phyloP scores from a whole-genome alignment of 1,140 invertebrate species.

The Neodiprion fabricii region DNA sequence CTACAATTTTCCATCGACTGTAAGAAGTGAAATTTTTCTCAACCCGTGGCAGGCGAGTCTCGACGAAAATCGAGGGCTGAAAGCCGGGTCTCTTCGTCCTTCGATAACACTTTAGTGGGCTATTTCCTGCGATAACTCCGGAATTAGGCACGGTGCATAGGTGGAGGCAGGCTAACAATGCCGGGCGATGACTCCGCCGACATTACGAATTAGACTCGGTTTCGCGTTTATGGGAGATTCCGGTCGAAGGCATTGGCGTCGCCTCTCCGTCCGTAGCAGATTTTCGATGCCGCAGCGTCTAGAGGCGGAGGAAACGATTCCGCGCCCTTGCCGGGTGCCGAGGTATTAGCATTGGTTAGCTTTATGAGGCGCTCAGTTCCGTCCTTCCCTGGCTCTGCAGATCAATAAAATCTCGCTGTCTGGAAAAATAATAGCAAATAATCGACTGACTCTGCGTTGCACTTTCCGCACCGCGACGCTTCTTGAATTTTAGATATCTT shows the following conservation, averaged over 20 bases:
- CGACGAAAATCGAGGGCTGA: too few relatives aligned
- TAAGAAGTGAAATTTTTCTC: too few relatives aligned
- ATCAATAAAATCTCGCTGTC: slow-evolving; percentile 60
- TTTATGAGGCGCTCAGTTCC: slow-evolving; percentile 64
- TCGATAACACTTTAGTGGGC: slow-evolving; percentile 25
- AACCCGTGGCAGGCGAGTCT: too few relatives aligned
- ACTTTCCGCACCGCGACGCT: background rate
- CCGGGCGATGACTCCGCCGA: slow-evolving; percentile 53
- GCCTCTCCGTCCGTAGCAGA: slow-evolving; percentile 15
- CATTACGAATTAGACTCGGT: slow-evolving; percentile 62
- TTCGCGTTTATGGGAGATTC: slow-evolving; percentile 60
- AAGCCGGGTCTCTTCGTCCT: background rate
- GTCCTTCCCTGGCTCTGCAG: slow-evolving; percentile 42
- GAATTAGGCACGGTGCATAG: slow-evolving; percentile 36
- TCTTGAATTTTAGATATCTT: too few relatives aligned
- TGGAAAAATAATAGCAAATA: slow-evolving; percentile 56
- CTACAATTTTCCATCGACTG: too few relatives aligned
- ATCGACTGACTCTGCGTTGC: slow-evolving; percentile 36
- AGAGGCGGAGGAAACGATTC: slow-evolving; percentile 28
- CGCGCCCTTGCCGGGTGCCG: slow-evolving; percentile 56
- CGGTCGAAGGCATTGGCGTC: slow-evolving; percentile 48
- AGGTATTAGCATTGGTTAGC: slow-evolving; percentile 64
- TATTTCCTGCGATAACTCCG: slow-evolving; percentile 56
- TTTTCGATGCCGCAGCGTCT: background rate
- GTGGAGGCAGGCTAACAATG: slow-evolving; percentile 43